phyloP scores from a whole-genome alignment of 2,797 vertebrate genomes.

The Anas acuta region DNA sequence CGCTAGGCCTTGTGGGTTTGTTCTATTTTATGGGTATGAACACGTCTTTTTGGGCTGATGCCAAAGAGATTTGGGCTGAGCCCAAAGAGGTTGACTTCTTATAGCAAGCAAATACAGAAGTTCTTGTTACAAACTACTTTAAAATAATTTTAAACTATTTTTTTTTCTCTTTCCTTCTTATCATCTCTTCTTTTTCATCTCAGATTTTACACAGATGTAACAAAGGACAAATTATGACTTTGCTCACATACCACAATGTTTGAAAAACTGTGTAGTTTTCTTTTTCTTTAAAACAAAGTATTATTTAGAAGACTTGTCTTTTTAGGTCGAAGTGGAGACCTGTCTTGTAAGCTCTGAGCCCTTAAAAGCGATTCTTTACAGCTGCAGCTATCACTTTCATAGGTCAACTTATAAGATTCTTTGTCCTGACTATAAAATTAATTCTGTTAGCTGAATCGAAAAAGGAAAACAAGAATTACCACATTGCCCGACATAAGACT shows the following conservation, averaged over 20 bases:
- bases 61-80: accelerated
- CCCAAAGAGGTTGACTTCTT: not conserved
- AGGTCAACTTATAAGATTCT: not conserved
- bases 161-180: not conserved
- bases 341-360: not conserved
- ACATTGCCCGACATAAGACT: not conserved
- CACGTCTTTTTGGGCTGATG: accelerated
- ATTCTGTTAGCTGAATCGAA: not conserved
- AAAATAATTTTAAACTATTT: not conserved
- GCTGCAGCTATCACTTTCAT: not conserved
- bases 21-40: not conserved
- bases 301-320: not conserved
- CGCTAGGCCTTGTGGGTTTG: accelerated
- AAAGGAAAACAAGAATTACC: not conserved
- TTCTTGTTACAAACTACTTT: not conserved
- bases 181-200: not conserved
- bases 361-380: not conserved
- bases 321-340: not conserved
- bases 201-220: not conserved
- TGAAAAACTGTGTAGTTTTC: not conserved
- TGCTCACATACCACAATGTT: accelerated
- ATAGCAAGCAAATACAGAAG: not conserved
- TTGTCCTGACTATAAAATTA: not conserved
- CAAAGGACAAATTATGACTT: not conserved
- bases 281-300: not conserved